Base-by-base conservation (phyloP, 2,113 vertebrate genomes). In the Cisticola juncidis region DNA sequence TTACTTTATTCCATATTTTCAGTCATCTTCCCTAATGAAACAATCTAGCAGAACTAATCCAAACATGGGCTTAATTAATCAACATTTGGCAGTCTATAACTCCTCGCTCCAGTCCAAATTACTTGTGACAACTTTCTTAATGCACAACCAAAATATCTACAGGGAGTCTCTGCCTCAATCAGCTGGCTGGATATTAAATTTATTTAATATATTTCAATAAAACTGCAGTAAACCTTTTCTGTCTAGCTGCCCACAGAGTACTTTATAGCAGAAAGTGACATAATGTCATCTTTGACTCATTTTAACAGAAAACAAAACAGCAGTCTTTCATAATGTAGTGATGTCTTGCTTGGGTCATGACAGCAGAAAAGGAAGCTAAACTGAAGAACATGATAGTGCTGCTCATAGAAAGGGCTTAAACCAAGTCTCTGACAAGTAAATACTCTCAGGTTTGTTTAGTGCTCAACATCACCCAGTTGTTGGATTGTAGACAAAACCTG, bases 11-110 rank as follows among this genome's bases (percentile, higher is more conserved):
- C 94, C 69, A 84, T 88, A 95, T 97, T 97, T 97, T 98, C 94
- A 97, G 95, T 95, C 83, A 96, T 98, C 97, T 97, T 94, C 90
- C 85, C 95, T 98, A 98, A 98, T 98, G 98, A 98, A 98, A 98
- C 94, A 94, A 98, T 98, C 97, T 97, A 97, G 97, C 98, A 98
- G 98, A 98, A 98, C 98, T 98, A 98, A 98, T 98, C 98, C 97
- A 97, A 98, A 98, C 98, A 98, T 94, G n/a, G 79, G 87, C 96
- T 98, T 98, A 98, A 98, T 98, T 98, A 98, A 98, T 98, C 97
- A 98, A 97, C 97, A 97, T 94, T 97, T 98, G 98, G 96, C 97
- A 98, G 97, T 96, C 95, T 98, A 71, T 97, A 98, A 96, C 94
- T 95, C 90, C 84, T 95, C 1, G 12, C 78, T 97, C 80, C 50